Percentiles rank a stretch among this genome's conserved stretches.
Evolutionary conservation across 37 sponge, comb jelly and placozoan species (phyloP).

Genomic region (Axinella damicornis): DNA sequence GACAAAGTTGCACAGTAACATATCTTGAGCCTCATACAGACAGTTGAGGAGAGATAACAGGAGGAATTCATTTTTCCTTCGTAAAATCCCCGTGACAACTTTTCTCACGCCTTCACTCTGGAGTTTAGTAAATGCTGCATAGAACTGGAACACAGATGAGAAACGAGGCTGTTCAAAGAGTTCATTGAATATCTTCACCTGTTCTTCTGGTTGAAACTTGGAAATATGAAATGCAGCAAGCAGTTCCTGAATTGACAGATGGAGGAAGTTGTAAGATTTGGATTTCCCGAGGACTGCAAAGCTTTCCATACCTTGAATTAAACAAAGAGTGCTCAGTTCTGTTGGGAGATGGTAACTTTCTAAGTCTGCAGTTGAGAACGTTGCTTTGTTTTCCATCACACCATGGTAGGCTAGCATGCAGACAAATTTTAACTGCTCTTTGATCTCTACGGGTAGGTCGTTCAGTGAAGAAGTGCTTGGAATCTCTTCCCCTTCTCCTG

Average conservation of each 20-base stretch:
- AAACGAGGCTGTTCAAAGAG: neutral
- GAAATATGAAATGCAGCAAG: slow-evolving; percentile 3
- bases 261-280: too few relatives aligned
- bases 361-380: neutral
- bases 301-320: too few relatives aligned
- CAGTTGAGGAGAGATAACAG: neutral
- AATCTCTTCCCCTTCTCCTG: too few relatives aligned
- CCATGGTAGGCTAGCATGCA: neutral
- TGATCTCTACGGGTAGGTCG: neutral
- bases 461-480: too few relatives aligned
- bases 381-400: neutral
- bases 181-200: neutral
- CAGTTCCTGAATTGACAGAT: neutral
- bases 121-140: slow-evolving; percentile 3
- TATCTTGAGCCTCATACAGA: slow-evolving; percentile 4
- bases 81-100: neutral
- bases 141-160: neutral
- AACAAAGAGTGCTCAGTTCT: too few relatives aligned
- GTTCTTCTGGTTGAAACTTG: neutral
- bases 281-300: too few relatives aligned
- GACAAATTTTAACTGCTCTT: neutral
- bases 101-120: neutral
- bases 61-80: neutral
- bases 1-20: neutral
- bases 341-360: neutral